Evolutionary conservation across 1,140 invertebrate genomes (phyloP).

Genomic region (Lutraria rhynchaena): DNA sequence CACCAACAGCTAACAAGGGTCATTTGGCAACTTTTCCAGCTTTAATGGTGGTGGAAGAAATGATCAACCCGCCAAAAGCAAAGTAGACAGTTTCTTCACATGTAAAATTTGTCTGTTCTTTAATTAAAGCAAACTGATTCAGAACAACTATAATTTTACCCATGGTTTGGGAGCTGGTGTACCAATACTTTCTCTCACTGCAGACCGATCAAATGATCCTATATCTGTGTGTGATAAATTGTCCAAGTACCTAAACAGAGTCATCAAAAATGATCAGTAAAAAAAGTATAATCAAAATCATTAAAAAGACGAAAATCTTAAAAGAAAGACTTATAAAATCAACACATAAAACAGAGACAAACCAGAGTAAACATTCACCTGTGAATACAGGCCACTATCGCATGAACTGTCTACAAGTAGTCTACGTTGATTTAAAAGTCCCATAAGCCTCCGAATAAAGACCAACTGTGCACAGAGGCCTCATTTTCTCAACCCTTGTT

Average conservation of each 20-base stretch:
- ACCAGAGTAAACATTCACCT: too few species aligned
- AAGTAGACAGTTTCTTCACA: not conserved
- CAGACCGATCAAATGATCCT: slow-evolving; percentile 23
- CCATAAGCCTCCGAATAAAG: too few species aligned
- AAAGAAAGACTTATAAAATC: not conserved
- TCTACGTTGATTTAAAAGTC: too few species aligned
- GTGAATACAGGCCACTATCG: too few species aligned
- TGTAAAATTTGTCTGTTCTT: not conserved
- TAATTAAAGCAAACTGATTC: too few species aligned
- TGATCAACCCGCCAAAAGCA: not conserved
- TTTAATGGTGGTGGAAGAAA: not conserved
- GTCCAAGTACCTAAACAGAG: slow-evolving; percentile 41
- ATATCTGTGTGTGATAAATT: slow-evolving; percentile 42
- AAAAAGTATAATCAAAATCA: not conserved
- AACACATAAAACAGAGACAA: too few species aligned
- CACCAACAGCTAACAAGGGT: too few species aligned
- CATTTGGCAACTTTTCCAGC: too few species aligned
- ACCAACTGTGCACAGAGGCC: too few species aligned
- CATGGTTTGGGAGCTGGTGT: slow-evolving; percentile 54
- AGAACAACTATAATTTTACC: slow-evolving; percentile 12
- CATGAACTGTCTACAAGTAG: too few species aligned
- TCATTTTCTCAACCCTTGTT: not conserved
- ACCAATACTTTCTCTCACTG: slow-evolving; percentile 51
- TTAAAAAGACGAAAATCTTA: not conserved
- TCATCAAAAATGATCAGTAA: not conserved